These are phyloP conservation scores for Hirudinaria manillensis DNA, from an alignment of 2,888 invertebrate species.

Conservation along the genomic window DNA sequence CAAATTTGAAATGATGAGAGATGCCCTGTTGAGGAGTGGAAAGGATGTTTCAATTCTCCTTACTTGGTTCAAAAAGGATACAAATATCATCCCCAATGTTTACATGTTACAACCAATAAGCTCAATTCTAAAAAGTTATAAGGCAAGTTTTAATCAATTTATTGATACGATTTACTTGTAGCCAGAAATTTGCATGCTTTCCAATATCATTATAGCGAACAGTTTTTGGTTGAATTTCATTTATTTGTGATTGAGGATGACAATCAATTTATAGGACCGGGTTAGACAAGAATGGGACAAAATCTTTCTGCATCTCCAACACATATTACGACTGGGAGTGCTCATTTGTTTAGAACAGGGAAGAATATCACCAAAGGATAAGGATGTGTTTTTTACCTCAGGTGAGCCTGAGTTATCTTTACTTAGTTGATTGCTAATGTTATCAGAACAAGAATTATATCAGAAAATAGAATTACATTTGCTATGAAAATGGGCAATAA, in stretches of 20 bases:
- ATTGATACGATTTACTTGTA: background rate
- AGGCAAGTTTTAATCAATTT: slow-evolving; percentile 34
- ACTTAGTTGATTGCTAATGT: background rate
- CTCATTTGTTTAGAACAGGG: slow-evolving; percentile 40
- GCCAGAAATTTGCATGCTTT: background rate
- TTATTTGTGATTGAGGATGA: background rate
- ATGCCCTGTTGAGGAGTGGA: slow-evolving; percentile 38
- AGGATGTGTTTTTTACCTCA: slow-evolving; percentile 45
- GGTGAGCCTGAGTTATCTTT: slow-evolving; percentile 36
- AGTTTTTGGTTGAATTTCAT: background rate
- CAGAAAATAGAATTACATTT: no score
- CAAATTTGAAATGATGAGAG: slow-evolving; percentile 45
- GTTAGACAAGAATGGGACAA: slow-evolving; percentile 42
- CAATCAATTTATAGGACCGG: slow-evolving; percentile 33
- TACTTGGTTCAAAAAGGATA: slow-evolving; percentile 46
- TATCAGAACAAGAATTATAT: background rate
- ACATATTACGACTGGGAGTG: slow-evolving; percentile 42
- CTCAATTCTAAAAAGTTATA: slow-evolving; percentile 38
- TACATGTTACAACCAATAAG: slow-evolving; percentile 46
- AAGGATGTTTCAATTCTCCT: slow-evolving; percentile 43
- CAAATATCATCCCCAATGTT: slow-evolving; percentile 45
- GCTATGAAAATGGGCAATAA: no score
- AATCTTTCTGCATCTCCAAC: slow-evolving; percentile 41
- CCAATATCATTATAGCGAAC: background rate
- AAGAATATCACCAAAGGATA: slow-evolving; percentile 39